Conservation (phyloP, 2,797 vertebrate species). For the Ctenopoma kingsleyae region DNA sequence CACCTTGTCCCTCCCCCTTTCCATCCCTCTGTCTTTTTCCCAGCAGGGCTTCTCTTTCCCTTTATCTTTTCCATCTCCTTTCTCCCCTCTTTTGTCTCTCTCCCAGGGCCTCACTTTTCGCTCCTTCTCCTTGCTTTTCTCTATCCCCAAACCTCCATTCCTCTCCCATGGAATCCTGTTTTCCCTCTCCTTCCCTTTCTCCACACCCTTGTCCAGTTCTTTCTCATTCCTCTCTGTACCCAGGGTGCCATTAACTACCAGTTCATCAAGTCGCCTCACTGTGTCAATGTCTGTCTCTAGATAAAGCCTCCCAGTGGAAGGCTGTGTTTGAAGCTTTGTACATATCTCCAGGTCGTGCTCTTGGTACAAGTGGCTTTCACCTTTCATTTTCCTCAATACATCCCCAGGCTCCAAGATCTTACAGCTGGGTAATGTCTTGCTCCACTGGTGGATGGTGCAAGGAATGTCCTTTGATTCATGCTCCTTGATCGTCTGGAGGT, state of each 20-base stretch:
- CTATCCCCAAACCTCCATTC: slow-evolving; percentile 50
- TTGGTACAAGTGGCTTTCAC: slow-evolving; percentile 68
- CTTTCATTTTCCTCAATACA: slow-evolving; percentile 72
- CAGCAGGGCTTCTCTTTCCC: slow-evolving; percentile 46
- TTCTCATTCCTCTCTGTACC: slow-evolving; percentile 64
- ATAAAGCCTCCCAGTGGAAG: slow-evolving; percentile 74
- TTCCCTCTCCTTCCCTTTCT: slow-evolving; percentile 58
- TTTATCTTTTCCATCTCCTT: slow-evolving; percentile 45
- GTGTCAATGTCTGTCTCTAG: slow-evolving; percentile 82
- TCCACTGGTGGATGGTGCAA: slow-evolving; percentile 77
- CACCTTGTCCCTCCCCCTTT: slow-evolving; percentile 69
- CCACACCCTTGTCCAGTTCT: slow-evolving; percentile 43
- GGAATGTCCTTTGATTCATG: slow-evolving; percentile 61
- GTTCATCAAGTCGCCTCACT: slow-evolving; percentile 80
- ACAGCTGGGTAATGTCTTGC: slow-evolving; percentile 79
- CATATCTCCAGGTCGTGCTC: slow-evolving; percentile 66
- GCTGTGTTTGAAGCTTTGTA: slow-evolving; percentile 71
- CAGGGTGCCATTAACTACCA: slow-evolving; percentile 68
- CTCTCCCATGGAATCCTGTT: slow-evolving; percentile 59
- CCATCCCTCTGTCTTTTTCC: slow-evolving; percentile 56
- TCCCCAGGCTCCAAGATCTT: slow-evolving; percentile 86
- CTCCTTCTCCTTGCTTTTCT: slow-evolving; percentile 58
- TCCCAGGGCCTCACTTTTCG: slow-evolving; percentile 64
- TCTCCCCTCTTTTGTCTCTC: slow-evolving; percentile 43
- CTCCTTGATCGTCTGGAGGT: slow-evolving; percentile 71